Evolutionary conservation across 2,113 vertebrate genomes (phyloP), one percentile per base, ranked within the genome.

Genomic region (Xiphorhynchus elegans): DNA sequence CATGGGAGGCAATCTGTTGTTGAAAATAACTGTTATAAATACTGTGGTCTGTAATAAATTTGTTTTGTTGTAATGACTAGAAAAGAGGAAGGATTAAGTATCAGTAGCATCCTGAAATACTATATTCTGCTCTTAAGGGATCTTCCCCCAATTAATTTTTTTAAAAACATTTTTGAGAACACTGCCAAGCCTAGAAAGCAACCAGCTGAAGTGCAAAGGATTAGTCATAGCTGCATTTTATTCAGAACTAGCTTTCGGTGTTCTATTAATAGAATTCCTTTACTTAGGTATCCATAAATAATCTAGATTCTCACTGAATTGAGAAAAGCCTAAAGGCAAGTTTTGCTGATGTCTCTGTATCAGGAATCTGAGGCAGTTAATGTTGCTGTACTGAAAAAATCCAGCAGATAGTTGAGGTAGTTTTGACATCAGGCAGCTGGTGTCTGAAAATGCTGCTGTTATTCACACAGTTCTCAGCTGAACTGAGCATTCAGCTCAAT

Each of bases 261-360:
- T 62, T 69, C 92, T 88, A 90, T 80, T 80, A 77, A 90, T 50
- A 82, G 35, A 63, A 68, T 67, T 62, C 28, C 72, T 89, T 89
- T 69, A 73, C 47, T 86, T 83, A 50, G 79, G 46, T 92, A 89
- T n/a, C 91, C 2, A 7, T 88, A 94, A 94, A 94, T 93, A 91
- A 88, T 74, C 47, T 47, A 72, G 53, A 44, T 93, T 74, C 92
- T 84, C 68, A 44, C 42, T 63, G 67, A 95, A 78, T 6, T 84
- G 31, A 89, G 68, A 89, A 70, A 90, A 93, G 62, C 70, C 82
- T 74, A 44, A 70, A 59, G 64, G 78, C 59, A 83, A 63, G 44
- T 87, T 75, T 59, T 14, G 1, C 31, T 82, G 42, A 42, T 75
- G 35, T n/a, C 44, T 91, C 37, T 28, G 1, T 73, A 67, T 55